Conservation (phyloP, 1,140 invertebrate species). For the Lasioglossum baleicum region DNA sequence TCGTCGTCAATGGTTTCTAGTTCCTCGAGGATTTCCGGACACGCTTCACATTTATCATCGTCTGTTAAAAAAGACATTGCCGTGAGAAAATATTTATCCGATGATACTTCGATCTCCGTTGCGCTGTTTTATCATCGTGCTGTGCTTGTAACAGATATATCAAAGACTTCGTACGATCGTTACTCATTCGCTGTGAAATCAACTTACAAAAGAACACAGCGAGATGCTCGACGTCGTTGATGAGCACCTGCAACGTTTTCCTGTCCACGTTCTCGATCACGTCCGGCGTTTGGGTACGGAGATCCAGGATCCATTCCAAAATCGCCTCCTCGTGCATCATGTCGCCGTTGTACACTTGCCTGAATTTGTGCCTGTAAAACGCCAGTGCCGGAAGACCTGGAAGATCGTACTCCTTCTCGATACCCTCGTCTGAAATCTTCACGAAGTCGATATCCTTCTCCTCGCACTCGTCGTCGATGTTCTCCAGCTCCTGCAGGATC, state of each 20-base stretch:
- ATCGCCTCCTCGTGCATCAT: slow-evolving; percentile 95
- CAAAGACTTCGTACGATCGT: too few species aligned
- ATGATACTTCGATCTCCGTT: neutral
- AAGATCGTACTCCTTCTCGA: slow-evolving; percentile 94
- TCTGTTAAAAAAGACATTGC: slow-evolving; percentile 79
- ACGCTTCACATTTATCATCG: slow-evolving; percentile 91
- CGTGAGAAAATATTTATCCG: neutral
- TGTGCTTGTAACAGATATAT: neutral
- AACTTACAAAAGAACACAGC: slow-evolving; percentile 95
- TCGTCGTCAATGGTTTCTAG: slow-evolving; percentile 97
- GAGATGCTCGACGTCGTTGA: slow-evolving; percentile 94
- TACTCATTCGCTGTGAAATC: neutral
- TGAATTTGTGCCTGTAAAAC: slow-evolving; percentile 94
- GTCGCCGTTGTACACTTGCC: slow-evolving; percentile 92
- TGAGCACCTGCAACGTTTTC: slow-evolving; percentile 92
- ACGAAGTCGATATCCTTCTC: slow-evolving; percentile 95
- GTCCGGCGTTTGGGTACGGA: slow-evolving; percentile 91
- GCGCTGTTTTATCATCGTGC: neutral
- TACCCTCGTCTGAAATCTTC: slow-evolving; percentile 93
- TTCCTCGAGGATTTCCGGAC: slow-evolving; percentile 91
- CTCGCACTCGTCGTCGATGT: slow-evolving; percentile 96
- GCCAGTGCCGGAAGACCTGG: slow-evolving; percentile 90
- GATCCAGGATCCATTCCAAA: slow-evolving; percentile 92
- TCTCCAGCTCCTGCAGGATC: slow-evolving; percentile 94
- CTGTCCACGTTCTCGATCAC: slow-evolving; percentile 95